Conservation (phyloP, 2,888 invertebrate genomes). For the Chloromyia formosa region DNA sequence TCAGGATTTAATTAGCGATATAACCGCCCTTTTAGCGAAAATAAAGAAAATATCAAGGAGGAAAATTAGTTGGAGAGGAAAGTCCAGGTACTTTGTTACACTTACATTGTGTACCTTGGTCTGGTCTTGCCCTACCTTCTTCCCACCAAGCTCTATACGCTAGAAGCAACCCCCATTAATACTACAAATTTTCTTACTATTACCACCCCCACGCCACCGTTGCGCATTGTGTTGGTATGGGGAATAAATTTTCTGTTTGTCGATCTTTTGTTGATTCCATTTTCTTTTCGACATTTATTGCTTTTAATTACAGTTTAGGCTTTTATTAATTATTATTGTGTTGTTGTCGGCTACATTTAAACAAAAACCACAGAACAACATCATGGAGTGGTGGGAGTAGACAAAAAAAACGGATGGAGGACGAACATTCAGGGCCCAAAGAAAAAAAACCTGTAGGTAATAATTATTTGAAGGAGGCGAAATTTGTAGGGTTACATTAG, state of each 20-base stretch:
- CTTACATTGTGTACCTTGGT: background rate
- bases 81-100: background rate
- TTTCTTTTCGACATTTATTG: conserved; percentile 42
- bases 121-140: background rate
- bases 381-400: background rate
- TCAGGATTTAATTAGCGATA: conserved; percentile 17
- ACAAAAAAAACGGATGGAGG: background rate
- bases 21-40: conserved; percentile 8
- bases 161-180: background rate
- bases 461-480: conserved; percentile 1
- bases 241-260: conserved; percentile 25
- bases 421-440: background rate
- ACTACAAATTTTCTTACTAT: no score
- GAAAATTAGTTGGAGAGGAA: background rate
- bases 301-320: conserved; percentile 45
- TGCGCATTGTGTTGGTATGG: no score
- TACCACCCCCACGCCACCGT: no score
- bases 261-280: conserved; percentile 9
- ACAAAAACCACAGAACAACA: conserved; percentile 4
- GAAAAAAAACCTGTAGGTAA: background rate
- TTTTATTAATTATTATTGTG: conserved; percentile 43
- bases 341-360: background rate
- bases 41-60: background rate
- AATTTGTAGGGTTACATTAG: background rate
- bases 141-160: no score